Conservation (phyloP, 2,888 invertebrate species). For the Hecatera dysodea region DNA sequence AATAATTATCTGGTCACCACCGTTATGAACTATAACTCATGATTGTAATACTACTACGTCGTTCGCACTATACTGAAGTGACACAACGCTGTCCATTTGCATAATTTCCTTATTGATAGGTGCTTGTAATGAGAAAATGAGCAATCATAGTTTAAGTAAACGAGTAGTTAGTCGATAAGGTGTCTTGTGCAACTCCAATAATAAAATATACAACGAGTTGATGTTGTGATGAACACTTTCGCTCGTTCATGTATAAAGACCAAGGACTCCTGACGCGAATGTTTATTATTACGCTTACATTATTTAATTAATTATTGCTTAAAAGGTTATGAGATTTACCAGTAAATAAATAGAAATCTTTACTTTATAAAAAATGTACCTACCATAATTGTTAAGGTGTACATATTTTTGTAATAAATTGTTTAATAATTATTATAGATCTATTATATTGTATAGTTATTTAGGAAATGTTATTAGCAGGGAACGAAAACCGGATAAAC, state of each 20-base stretch:
- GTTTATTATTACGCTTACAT: conserved; percentile 75
- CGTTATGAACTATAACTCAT: conserved; percentile 21
- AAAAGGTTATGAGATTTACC: conserved; percentile 64
- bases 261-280: conserved; percentile 65
- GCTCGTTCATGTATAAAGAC: conserved; percentile 72
- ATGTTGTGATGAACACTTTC: conserved; percentile 76
- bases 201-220: conserved; percentile 83
- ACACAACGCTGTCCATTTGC: conserved; percentile 74
- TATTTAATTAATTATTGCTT: conserved; percentile 70
- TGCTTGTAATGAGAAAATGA: conserved; percentile 78
- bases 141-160: conserved; percentile 77
- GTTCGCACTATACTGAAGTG: conserved; percentile 71
- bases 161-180: conserved; percentile 70
- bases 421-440: conserved; percentile 65
- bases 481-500: conserved; percentile 56
- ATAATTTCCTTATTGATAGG: conserved; percentile 78
- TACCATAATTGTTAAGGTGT: conserved; percentile 73
- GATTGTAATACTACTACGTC: conserved; percentile 64
- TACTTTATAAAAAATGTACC: conserved; percentile 61
- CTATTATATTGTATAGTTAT: conserved; percentile 58
- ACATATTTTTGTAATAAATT: conserved; percentile 73
- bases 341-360: conserved; percentile 61
- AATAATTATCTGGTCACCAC: not conserved
- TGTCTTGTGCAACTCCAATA: conserved; percentile 77
- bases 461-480: conserved; percentile 61